Evolutionary conservation across 35 echinoderm and acorn worm species (phyloP).

Genomic region (Diadema setosum): DNA sequence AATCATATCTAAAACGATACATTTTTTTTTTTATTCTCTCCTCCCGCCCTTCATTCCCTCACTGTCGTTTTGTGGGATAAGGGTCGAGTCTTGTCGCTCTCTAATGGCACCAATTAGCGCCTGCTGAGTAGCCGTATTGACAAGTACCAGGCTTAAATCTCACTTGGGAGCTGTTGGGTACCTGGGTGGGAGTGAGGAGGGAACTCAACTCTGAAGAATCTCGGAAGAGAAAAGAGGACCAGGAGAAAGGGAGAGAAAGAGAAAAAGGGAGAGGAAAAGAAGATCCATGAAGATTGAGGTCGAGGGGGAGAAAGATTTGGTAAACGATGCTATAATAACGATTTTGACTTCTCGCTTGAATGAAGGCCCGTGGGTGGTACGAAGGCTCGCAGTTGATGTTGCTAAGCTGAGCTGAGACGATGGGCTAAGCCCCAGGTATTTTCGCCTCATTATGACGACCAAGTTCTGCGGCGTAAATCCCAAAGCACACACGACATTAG

Average conservation of each 20-base stretch:
- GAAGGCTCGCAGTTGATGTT: not conserved
- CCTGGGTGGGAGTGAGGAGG: not conserved
- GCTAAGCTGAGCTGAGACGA: not conserved
- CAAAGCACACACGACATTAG: not conserved
- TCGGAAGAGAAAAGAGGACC: not conserved
- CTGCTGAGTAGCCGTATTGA: constrained; percentile 24
- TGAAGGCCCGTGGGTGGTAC: not conserved
- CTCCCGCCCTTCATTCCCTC: not conserved
- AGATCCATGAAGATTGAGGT: not conserved
- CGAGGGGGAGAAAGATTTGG: not conserved
- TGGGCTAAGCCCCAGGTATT: constrained; percentile 8
- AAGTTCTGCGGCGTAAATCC: not conserved
- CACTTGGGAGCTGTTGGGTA: not conserved
- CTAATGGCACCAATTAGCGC: constrained; percentile 33
- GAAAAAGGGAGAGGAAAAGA: not conserved
- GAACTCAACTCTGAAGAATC: too few species aligned
- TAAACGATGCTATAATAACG: constrained; percentile 12
- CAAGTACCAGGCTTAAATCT: constrained; percentile 24
- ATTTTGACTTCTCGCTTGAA: constrained; percentile 4
- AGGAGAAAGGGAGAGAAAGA: not conserved
- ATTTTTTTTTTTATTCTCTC: not conserved
- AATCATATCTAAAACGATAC: not conserved
- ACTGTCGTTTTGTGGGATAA: not conserved
- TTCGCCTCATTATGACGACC: not conserved
- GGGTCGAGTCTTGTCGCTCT: not conserved